Base-by-base conservation (phyloP, 2,888 invertebrate species). In the Lissocephala sabroskyi region DNA sequence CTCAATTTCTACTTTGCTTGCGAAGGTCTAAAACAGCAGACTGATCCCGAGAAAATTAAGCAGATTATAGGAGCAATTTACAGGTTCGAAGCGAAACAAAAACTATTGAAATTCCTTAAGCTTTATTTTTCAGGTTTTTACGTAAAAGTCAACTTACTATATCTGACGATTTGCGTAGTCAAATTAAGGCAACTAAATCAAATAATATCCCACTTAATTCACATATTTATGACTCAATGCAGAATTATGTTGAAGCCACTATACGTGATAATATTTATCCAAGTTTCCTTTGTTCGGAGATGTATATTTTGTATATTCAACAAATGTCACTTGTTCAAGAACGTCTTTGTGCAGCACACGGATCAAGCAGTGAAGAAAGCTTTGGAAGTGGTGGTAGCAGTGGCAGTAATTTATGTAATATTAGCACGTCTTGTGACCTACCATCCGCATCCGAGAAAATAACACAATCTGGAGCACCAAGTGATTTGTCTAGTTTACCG, bases 1-100 rank as follows among this genome's bases (percentile, higher is more conserved):
- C 89, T 95, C 78, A 91, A 93, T 85, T 97, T 97, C 87, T 96
- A 95, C 91, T 97, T 96, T 86, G 97, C 96, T 43, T 95, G 95
- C 85, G 92, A 94, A 83, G 93, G 95, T 45, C 89, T 94, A 71
- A 91, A 92, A 73, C 92, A 92, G 84, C 91, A 93, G 85, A 84
- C 86, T 65, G 91, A 92, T 84, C 90, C 90, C 1, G 92, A 92
- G 80, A 88, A 87, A 76, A 88, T 90, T 46, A 87, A 88, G 68
- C 89, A 90, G 81, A 89, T 96, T 82, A 92, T 95, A 80, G 93
- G 92, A 85, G 91, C 91, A 78, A 93, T 94, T 82, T 92, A 93
- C 87, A 92, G 91, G 92, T 91, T 65, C 85, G 86, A n/a, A n/a
- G n/a, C n/a, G n/a, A 35, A 13, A 36, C 10, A 17, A 14, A n/a